Evolutionary conservation across 2,888 invertebrate genomes (phyloP).

Genomic region (Erebia ligea): DNA sequence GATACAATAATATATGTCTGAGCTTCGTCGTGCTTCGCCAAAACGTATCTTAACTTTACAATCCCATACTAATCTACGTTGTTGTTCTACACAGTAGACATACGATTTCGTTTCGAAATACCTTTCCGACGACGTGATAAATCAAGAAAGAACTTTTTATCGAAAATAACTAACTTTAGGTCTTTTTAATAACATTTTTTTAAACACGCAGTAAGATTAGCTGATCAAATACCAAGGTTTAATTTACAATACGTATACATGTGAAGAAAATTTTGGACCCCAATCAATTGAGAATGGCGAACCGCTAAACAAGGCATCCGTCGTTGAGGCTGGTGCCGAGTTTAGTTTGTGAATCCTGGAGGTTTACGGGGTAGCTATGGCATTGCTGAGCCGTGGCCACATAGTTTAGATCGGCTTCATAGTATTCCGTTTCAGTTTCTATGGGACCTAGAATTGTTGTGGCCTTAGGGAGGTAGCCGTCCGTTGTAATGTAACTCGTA

Average conservation of each 20-base stretch:
- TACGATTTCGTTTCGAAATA: constrained; percentile 80
- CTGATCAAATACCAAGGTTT: constrained; percentile 78
- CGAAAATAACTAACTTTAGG: constrained; percentile 42
- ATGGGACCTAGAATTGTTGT: constrained; percentile 78
- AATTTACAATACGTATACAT: constrained; percentile 67
- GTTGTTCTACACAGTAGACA: constrained; percentile 83
- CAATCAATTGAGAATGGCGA: constrained; percentile 23
- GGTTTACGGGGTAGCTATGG: constrained; percentile 78
- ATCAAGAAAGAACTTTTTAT: constrained; percentile 38
- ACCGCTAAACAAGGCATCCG: constrained; percentile 84
- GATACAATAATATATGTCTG: neutral
- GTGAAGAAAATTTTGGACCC: constrained; percentile 73
- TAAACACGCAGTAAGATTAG: constrained; percentile 52
- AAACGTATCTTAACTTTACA: constrained; percentile 53
- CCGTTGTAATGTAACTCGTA: constrained; percentile 64
- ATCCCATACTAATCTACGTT: constrained; percentile 69
- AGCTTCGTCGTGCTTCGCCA: constrained; percentile 27
- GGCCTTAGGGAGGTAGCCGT: constrained; percentile 74
- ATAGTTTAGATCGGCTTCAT: constrained; percentile 80
- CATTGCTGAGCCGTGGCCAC: constrained; percentile 78
- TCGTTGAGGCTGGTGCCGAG: constrained; percentile 83
- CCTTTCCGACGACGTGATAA: constrained; percentile 52
- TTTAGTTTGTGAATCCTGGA: constrained; percentile 73
- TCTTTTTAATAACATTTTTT: constrained; percentile 46
- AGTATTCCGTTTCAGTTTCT: constrained; percentile 81